A percentile compares a stretch with the other conserved stretches of the same genome.
Evolutionary conservation across 2,888 invertebrate genomes (phyloP).

Genomic region (Sthenelais limicola): DNA sequence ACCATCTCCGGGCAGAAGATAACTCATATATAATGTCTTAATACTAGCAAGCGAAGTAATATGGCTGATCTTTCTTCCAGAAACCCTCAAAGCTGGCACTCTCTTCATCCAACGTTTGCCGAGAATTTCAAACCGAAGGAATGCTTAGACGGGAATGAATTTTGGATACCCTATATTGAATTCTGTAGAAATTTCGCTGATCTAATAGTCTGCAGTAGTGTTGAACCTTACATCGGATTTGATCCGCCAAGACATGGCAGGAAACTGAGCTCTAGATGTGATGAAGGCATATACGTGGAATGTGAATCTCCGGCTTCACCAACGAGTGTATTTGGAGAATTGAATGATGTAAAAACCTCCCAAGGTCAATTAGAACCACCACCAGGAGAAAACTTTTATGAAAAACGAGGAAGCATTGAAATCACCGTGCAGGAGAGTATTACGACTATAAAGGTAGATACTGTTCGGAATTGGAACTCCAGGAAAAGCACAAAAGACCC

Average conservation of each 20-base stretch:
- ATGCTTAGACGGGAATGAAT: constrained; percentile 62
- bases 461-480: no score
- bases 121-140: constrained; percentile 59
- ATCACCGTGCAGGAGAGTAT: constrained; percentile 42
- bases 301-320: neutral
- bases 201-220: constrained; percentile 62
- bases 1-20: no score
- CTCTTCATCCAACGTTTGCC: constrained; percentile 60
- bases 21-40: no score
- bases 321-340: neutral
- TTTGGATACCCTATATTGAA: constrained; percentile 65
- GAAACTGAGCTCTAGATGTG: no score
- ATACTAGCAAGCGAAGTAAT: no score
- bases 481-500: no score
- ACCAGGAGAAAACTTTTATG: neutral
- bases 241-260: no score
- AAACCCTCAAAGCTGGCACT: constrained; percentile 60
- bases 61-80: constrained; percentile 46
- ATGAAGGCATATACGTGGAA: constrained; percentile 35
- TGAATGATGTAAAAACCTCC: neutral
- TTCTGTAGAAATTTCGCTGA: constrained; percentile 66
- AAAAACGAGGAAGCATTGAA: constrained; percentile 19
- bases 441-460: constrained; percentile 37
- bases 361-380: neutral
- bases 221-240: constrained; percentile 60